A percentile compares a stretch with the other conserved stretches of the same genome.
These are phyloP conservation scores for Scrobipalpa atriplicella DNA, from an alignment of 2,888 invertebrate species.

Conservation along the genomic window DNA sequence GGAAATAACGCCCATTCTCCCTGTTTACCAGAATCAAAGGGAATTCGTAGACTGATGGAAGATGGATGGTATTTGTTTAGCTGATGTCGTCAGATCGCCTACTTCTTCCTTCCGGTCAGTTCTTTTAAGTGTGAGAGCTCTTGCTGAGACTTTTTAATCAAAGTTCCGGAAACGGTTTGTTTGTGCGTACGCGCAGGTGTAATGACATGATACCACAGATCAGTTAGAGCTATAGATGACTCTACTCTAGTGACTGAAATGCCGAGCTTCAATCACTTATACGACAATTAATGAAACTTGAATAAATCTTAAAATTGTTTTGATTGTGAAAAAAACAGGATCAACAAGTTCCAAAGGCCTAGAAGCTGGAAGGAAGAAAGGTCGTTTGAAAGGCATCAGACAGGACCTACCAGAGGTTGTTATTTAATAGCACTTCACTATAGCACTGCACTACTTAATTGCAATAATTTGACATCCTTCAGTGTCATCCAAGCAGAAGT, in stretches of 20 bases:
- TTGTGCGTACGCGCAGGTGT: conserved; percentile 57
- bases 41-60: conserved; percentile 9
- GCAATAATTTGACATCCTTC: too few relatives aligned
- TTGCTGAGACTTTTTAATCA: conserved; percentile 3
- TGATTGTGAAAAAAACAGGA: neutral
- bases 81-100: neutral
- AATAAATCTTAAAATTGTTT: too few relatives aligned
- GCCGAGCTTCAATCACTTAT: too few relatives aligned
- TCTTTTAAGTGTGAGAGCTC: neutral
- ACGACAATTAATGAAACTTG: neutral
- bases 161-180: conserved; percentile 50
- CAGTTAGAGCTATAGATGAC: neutral
- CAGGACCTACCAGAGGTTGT: too few relatives aligned
- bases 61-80: conserved; percentile 6
- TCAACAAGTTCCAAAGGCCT: neutral
- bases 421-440: too few relatives aligned
- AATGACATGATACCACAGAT: conserved; percentile 45
- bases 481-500: too few relatives aligned
- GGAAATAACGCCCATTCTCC: conserved; percentile 1
- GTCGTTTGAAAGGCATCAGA: too few relatives aligned
- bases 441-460: too few relatives aligned
- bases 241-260: neutral
- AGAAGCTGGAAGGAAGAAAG: too few relatives aligned
- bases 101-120: conserved; percentile 1
- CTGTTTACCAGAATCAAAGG: conserved; percentile 14